phyloP scores from a whole-genome alignment of 2,797 vertebrate species.

The Falco columbarius region DNA sequence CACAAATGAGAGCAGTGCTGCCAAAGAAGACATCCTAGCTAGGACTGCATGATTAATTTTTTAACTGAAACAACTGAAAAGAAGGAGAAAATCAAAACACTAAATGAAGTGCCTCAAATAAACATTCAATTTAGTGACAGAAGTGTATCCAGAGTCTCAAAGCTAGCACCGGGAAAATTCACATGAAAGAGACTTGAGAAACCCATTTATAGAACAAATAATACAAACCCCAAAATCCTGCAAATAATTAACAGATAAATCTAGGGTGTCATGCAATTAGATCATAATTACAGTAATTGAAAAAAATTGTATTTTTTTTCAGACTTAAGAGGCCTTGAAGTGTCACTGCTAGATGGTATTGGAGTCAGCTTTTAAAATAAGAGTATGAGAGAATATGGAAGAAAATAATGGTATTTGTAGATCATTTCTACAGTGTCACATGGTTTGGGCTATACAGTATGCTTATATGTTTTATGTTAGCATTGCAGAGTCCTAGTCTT shows the following conservation, averaged over 20 bases:
- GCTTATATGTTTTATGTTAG: background rate
- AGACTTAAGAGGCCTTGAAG: background rate
- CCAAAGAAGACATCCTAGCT: constrained; percentile 17
- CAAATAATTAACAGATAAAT: constrained; percentile 12
- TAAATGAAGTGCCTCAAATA: constrained; percentile 62
- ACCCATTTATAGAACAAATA: constrained; percentile 43
- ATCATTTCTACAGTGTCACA: background rate
- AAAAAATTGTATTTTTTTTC: background rate
- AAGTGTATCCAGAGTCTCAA: background rate
- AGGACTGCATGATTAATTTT: constrained; percentile 52
- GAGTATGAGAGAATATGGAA: background rate
- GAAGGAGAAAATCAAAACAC: constrained; percentile 63
- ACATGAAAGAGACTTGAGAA: constrained; percentile 4
- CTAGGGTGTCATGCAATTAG: background rate
- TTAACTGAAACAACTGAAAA: constrained; percentile 26
- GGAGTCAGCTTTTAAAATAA: background rate
- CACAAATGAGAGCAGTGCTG: constrained; percentile 15
- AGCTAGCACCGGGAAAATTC: constrained; percentile 55
- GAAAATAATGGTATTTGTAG: rapidly evolving
- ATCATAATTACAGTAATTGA: background rate
- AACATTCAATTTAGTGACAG: constrained; percentile 67
- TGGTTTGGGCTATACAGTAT: background rate
- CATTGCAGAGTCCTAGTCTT: background rate
- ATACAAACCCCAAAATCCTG: background rate
- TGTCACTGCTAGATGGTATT: background rate